Percentiles rank a stretch among this genome's conserved stretches.
phyloP scores from a whole-genome alignment of 1,140 invertebrate genomes.

The Macrocentrus cingulum region DNA sequence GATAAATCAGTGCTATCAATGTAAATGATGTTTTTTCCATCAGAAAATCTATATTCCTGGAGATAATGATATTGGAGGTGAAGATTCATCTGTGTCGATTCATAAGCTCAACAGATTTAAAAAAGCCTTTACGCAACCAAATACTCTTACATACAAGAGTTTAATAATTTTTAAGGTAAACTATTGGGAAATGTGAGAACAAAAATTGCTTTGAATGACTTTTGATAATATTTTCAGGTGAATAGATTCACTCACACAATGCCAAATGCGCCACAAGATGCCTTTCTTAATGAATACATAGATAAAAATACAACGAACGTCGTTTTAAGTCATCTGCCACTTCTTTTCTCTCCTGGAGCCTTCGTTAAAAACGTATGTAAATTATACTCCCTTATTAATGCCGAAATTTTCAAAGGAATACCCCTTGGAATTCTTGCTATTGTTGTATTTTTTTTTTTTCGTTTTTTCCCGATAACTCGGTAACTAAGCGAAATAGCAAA shows the following conservation, averaged over 20 bases:
- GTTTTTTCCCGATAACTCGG: too few relatives aligned
- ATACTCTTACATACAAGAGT: slow-evolving; percentile 64
- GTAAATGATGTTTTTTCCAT: slow-evolving; percentile 32
- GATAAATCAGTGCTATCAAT: background rate
- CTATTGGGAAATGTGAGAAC: background rate
- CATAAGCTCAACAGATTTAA: slow-evolving; percentile 79
- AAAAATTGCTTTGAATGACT: background rate
- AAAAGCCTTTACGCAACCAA: slow-evolving; percentile 71
- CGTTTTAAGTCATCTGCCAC: slow-evolving; percentile 71
- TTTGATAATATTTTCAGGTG: slow-evolving; percentile 61
- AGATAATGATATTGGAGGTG: slow-evolving; percentile 94
- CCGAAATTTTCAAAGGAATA: too few relatives aligned
- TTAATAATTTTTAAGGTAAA: slow-evolving; percentile 64
- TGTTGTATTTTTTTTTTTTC: too few relatives aligned
- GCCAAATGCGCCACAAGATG: slow-evolving; percentile 56
- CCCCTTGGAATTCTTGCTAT: too few relatives aligned
- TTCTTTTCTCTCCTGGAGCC: slow-evolving; percentile 64
- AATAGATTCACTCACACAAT: slow-evolving; percentile 67
- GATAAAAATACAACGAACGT: slow-evolving; percentile 64
- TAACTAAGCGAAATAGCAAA: too few relatives aligned
- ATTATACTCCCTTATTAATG: too few relatives aligned
- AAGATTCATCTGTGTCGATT: slow-evolving; percentile 74
- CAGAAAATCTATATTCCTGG: slow-evolving; percentile 87
- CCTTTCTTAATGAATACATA: slow-evolving; percentile 63
- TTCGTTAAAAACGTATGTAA: slow-evolving; percentile 65